Evolutionary conservation across 2,797 vertebrate species (phyloP), one percentile per base, ranked within the genome.

Genomic region (Microtus agrestis): DNA sequence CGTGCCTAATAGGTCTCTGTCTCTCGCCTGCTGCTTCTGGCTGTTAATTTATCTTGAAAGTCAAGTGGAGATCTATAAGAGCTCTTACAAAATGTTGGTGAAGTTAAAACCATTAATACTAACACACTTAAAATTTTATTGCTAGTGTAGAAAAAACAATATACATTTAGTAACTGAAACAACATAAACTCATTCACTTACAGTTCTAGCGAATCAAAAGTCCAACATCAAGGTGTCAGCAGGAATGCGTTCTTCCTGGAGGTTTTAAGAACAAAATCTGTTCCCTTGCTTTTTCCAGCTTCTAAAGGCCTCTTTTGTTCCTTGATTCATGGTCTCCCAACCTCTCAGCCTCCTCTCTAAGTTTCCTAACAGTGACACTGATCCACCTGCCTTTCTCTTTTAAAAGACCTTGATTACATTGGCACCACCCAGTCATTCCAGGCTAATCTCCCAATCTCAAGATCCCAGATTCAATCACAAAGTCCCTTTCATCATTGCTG

Each of bases 31-130:
- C 56, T 1, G 11, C 31, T 74, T 54, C 46, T 79, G 40, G 63
- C n/a, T 87, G 29, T 21, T 88, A 59, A 74, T 34, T 82, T 77
- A 89, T 59, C 59, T 94, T 59, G 69, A 77, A 94, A 80, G 19
- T 40, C 40, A 91, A 46, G 19, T 43, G 51, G 3, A 89, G 43
- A 76, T n/a, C 23, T 8, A 29, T 29, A 86, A 81, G 54, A 63
- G 80, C 74, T 85, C 61, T 93, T 21, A 48, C 71, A 73, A 9
- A 34, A 8, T 34, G 8, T 91, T 61, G 73, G 15, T 69, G 40
- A 88, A 34, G 51, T 76, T 80, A 88, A 81, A 69, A 77, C 51
- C 25, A 82, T 71, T 56, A 76, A 89, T 13, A 95, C 3, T 51
- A 87, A 89, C n/a, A 67, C 17, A 92, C 17, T 78, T 78, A 69